Evolutionary conservation across 2,888 invertebrate genomes (phyloP).

Genomic region (Portevinia maculata): DNA sequence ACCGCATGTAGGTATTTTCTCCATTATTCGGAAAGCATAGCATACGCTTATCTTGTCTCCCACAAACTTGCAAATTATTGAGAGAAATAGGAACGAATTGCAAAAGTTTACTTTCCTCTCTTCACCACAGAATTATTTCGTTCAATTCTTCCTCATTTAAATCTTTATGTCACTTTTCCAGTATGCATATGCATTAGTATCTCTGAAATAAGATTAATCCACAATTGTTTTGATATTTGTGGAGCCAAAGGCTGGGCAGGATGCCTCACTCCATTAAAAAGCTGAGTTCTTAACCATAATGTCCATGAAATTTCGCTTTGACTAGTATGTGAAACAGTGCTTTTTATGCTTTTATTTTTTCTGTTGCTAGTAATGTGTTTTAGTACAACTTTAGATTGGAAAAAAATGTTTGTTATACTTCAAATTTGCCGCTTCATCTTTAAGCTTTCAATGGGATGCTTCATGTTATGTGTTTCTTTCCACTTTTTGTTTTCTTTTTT

Average conservation of each 20-base stretch:
- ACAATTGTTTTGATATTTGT: constrained; percentile 13
- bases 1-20: background rate
- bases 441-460: background rate
- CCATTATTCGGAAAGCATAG: background rate
- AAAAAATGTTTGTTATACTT: background rate
- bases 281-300: constrained; percentile 6
- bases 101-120: background rate
- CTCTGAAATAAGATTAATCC: background rate
- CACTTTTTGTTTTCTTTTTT: constrained; percentile 16
- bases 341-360: background rate
- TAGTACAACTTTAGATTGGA: background rate
- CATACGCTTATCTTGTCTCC: no score
- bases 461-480: background rate
- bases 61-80: background rate
- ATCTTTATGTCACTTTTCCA: background rate
- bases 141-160: constrained; percentile 10
- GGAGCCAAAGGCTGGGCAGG: background rate
- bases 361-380: background rate
- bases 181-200: constrained; percentile 17
- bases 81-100: background rate
- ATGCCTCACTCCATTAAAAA: background rate
- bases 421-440: background rate
- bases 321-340: background rate
- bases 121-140: constrained; percentile 25
- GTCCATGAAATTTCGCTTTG: background rate